A percentile compares a stretch with the other conserved stretches of the same genome.
Evolutionary conservation across 2,888 invertebrate species (phyloP).

Genomic region (Heliconius ethilla): DNA sequence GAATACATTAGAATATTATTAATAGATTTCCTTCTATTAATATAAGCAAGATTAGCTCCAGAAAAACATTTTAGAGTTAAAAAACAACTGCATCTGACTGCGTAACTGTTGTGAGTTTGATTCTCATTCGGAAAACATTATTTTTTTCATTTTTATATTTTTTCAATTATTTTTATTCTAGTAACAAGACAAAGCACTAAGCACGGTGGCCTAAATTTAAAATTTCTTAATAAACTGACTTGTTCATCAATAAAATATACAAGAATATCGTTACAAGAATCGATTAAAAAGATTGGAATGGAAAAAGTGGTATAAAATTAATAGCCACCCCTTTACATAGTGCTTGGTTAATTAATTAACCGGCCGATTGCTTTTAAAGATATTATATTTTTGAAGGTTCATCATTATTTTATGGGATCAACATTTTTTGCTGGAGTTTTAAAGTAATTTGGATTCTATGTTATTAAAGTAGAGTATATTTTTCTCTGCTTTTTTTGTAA

Average conservation of each 20-base stretch:
- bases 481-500: neutral
- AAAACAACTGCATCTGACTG: too few species aligned
- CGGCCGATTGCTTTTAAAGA: slow-evolving; percentile 45
- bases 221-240: neutral
- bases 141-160: too few species aligned
- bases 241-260: slow-evolving; percentile 42
- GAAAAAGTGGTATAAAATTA: slow-evolving; percentile 49
- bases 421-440: slow-evolving; percentile 27
- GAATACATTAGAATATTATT: too few species aligned
- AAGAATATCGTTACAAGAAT: slow-evolving; percentile 44
- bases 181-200: too few species aligned
- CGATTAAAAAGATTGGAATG: slow-evolving; percentile 47
- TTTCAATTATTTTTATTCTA: too few species aligned
- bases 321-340: slow-evolving; percentile 44
- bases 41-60: too few species aligned
- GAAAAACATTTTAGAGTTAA: too few species aligned
- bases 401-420: slow-evolving; percentile 41
- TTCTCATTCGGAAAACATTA: too few species aligned
- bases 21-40: too few species aligned
- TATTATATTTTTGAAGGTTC: slow-evolving; percentile 44
- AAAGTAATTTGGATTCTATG: neutral
- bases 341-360: slow-evolving; percentile 50
- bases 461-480: neutral
- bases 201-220: too few species aligned
- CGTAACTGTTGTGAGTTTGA: too few species aligned